Percentiles rank a stretch among this genome's conserved stretches.
These are phyloP conservation scores for Sphenopsis melanotis DNA, from an alignment of 2,797 vertebrate genomes.

Conservation along the genomic window DNA sequence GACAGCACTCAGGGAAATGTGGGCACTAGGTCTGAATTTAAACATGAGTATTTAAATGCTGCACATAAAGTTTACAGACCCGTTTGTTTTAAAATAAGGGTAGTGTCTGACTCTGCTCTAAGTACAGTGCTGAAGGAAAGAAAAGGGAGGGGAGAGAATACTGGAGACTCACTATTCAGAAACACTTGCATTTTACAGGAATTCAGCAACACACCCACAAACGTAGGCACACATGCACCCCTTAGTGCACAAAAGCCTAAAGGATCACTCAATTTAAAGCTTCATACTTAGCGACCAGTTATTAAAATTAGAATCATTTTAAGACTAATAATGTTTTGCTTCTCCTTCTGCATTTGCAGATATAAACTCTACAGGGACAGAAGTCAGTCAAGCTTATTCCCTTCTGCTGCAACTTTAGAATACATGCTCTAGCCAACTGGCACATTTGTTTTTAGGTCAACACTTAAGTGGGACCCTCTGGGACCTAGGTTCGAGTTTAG, in stretches of 20 bases:
- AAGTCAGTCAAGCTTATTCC: constrained; percentile 78
- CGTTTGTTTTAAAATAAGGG: constrained; percentile 77
- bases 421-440: constrained; percentile 76
- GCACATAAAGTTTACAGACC: constrained; percentile 69
- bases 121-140: constrained; percentile 43
- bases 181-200: constrained; percentile 43
- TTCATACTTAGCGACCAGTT: constrained; percentile 42
- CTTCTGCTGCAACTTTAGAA: constrained; percentile 74
- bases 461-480: constrained; percentile 76
- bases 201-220: constrained; percentile 8
- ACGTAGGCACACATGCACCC: neutral
- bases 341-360: constrained; percentile 76
- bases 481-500: constrained; percentile 73
- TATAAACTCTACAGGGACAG: constrained; percentile 71
- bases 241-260: constrained; percentile 23
- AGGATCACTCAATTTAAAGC: constrained; percentile 25
- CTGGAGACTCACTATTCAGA: constrained; percentile 47
- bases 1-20: constrained; percentile 73
- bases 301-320: constrained; percentile 71
- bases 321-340: constrained; percentile 75
- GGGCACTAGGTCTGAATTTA: constrained; percentile 70
- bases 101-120: constrained; percentile 64
- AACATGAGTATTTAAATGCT: constrained; percentile 78
- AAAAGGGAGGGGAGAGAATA: constrained; percentile 43
- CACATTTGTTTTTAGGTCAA: constrained; percentile 81